Evolutionary conservation across 2,888 invertebrate genomes (phyloP), one percentile per base, ranked within the genome.

Genomic region (Gandaritis pyraliata): DNA sequence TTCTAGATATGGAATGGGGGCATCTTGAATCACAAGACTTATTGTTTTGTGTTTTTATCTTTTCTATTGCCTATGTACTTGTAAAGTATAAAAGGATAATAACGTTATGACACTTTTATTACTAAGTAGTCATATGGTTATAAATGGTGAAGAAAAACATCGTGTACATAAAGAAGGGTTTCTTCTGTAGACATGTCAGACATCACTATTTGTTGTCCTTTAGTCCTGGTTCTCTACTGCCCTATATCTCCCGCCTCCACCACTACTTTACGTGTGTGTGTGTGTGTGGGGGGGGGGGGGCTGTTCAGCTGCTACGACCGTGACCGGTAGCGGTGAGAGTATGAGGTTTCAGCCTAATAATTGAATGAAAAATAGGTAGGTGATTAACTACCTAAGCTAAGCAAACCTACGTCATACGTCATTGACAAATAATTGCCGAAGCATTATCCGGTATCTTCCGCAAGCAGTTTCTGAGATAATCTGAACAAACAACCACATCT

Each of bases 391-490:
- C 30, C 12, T 12, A 16, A 15, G 30, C 12, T 12, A 16, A 15
- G 30, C 15, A 51, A 58, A 52, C 51, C 46, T 13, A 16, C 69
- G 66, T 52, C 56, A 58, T 13, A 16, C 69, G 66, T 52, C 56
- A 58, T 43, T 6, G 33, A 41, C 74, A 75, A 81, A 82, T 78
- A 82, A 69, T 78, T 74, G 61, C 78, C 69, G 61, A 73, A 68
- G 72, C 68, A 62, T 74, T 75, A 73, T 72, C 70, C 73, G 66
- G 76, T 78, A 83, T 85, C 85, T 80, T 72, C 54, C 59, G 52
- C 71, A 81, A 79, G 82, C 81, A 82, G 30, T 48, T 61, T 55
- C 58, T 57, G 65, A 72, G 83, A 81, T 82, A 72, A 83, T 79
- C 80, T 67, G 75, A 76, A 55, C 74, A 82, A 80, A 87, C 85